phyloP scores from a whole-genome alignment of 2,888 invertebrate species.

The Cheilosia pagana region DNA sequence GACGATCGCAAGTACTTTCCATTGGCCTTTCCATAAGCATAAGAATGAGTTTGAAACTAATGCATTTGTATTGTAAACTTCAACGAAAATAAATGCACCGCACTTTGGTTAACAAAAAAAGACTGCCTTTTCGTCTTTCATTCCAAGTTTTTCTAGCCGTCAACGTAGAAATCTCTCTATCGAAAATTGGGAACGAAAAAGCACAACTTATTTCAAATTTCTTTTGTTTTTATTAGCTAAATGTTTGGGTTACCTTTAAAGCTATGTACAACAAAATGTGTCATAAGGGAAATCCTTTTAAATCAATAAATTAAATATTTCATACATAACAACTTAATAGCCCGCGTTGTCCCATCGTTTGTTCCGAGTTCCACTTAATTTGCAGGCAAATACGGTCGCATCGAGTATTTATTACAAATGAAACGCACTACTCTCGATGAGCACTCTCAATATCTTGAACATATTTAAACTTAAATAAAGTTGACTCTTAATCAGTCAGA shows the following conservation, averaged over 20 bases:
- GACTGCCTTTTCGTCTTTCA: neutral
- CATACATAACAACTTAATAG: slow-evolving; percentile 32
- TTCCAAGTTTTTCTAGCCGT: neutral
- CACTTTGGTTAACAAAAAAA: neutral
- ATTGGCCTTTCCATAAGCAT: slow-evolving; percentile 78
- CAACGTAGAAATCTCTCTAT: too few species aligned
- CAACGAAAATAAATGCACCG: neutral
- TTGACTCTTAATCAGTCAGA: slow-evolving; percentile 17
- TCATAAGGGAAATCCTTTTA: slow-evolving; percentile 25
- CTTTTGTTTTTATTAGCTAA: slow-evolving; percentile 11
- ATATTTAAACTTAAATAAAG: slow-evolving; percentile 57
- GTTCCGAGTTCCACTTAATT: neutral
- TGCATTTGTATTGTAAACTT: slow-evolving; percentile 36
- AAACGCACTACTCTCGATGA: slow-evolving; percentile 5
- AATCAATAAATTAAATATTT: slow-evolving; percentile 46
- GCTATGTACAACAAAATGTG: slow-evolving; percentile 44
- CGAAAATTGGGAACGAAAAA: too few species aligned
- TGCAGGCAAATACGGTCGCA: neutral
- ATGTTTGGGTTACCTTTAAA: slow-evolving; percentile 7
- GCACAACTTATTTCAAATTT: slow-evolving; percentile 1
- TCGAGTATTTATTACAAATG: neutral
- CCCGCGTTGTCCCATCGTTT: neutral
- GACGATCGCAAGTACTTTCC: slow-evolving; percentile 86
- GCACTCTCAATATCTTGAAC: slow-evolving; percentile 9
- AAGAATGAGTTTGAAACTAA: neutral